Base-by-base conservation (phyloP, 2,113 vertebrate species). In the Gymnarchus niloticus region DNA sequence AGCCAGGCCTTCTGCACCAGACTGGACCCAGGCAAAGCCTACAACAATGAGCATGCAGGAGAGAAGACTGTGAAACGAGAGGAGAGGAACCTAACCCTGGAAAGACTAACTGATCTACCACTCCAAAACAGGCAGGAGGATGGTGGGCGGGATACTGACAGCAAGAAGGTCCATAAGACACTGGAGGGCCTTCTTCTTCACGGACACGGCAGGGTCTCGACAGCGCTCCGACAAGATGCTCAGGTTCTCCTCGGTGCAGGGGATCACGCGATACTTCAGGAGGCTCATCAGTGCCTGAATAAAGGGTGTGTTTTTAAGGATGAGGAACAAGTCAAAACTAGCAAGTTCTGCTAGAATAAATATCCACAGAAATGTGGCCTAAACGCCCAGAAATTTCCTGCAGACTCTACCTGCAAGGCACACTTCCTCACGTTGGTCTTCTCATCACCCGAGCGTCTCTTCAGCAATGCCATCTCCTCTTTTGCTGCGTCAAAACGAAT, bases 341-440 rank as follows among this genome's bases (percentile, higher is more conserved):
- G 51, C 10, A 81, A 10, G 25, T 28, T 54, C 12, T 37, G 23
- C 19, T 46, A 3, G 1, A 2, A 14, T 2, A 23, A 61, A 21
- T 6, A 61, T 1, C 19, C 6, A 54, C 3, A 17, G 52, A 54
- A 14, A 14, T 9, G 52, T 61, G 21, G 57, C 82, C 25, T 37
- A 14, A 83, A 82, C 49, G 52, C 61, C 56, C 19, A 12, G n/a
- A n/a, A 44, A n/a, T 76, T 59, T n/a, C 69, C 41, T n/a, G 28
- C 33, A 69, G n/a, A 48, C 0, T 25, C 23, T 87, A 99, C 98
- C 97, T 99, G 97, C 44, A 99, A 88, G 0, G 98, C 97, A 3
- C 96, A 95, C 89, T 97, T 99, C 90, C 98, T 95, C 84, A 99
- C 97, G 0, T 93, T 97, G 54, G 90, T 94, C 89, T 97, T 99